Evolutionary conservation across 2,888 invertebrate species (phyloP).

Genomic region (Lutraria lutraria): DNA sequence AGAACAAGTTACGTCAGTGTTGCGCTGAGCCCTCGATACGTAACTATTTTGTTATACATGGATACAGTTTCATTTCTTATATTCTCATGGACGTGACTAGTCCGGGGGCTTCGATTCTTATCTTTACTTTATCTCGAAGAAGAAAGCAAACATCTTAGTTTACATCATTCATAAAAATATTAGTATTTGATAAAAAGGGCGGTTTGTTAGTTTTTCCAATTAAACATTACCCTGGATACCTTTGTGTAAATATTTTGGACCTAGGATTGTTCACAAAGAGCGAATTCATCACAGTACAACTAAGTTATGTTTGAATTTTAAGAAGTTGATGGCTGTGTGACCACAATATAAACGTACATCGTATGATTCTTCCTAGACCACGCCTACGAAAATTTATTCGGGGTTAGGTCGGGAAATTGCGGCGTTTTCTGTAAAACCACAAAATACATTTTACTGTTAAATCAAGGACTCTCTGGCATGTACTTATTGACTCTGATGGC

Average conservation of each 20-base stretch:
- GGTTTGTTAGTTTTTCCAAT: not conserved
- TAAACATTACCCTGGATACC: not conserved
- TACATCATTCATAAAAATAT: conserved; percentile 19
- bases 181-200: conserved; percentile 14
- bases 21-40: too few relatives aligned
- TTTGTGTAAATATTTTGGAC: not conserved
- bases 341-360: not conserved
- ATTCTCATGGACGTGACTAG: not conserved
- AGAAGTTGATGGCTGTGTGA: not conserved
- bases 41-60: not conserved
- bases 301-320: not conserved
- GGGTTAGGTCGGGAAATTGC: not conserved
- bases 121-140: not conserved
- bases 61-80: not conserved
- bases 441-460: conserved; percentile 1
- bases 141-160: not conserved
- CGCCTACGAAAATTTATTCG: not conserved
- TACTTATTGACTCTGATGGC: conserved; percentile 10
- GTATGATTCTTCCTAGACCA: not conserved
- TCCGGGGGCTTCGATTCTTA: conserved; percentile 11
- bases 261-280: not conserved
- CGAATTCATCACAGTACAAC: not conserved
- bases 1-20: too few relatives aligned
- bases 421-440: not conserved
- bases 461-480: not conserved